These are phyloP conservation scores for Alligator sinensis DNA, from an alignment of 2,113 vertebrate genomes.

Conservation along the genomic window DNA sequence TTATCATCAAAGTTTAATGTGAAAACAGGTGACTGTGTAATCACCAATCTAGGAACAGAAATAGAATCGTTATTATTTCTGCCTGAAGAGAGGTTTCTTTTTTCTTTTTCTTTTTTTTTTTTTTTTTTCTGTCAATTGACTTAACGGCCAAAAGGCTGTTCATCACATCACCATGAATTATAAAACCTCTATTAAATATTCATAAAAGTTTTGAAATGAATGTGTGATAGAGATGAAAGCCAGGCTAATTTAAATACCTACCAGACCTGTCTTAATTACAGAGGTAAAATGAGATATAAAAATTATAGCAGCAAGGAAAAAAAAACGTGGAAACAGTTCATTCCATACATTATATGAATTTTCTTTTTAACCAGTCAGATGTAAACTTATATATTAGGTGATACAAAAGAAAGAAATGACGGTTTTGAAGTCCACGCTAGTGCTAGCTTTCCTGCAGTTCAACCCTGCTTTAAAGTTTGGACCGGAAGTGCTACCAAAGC, in stretches of 20 bases:
- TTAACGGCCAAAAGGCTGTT: conserved; percentile 87
- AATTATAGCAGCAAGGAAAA: conserved; percentile 78
- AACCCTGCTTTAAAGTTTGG: background rate
- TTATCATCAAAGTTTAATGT: conserved; percentile 90
- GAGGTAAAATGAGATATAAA: conserved; percentile 88
- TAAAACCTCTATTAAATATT: conserved; percentile 89
- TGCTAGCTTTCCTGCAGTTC: background rate
- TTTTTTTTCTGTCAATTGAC: conserved; percentile 82
- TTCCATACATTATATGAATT: conserved; percentile 72
- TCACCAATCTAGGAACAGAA: conserved; percentile 88
- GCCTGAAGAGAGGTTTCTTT: conserved; percentile 79
- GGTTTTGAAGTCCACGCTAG: background rate
- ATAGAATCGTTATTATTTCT: conserved; percentile 89
- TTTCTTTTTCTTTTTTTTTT: conserved; percentile 47
- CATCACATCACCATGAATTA: conserved; percentile 87
- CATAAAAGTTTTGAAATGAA: conserved; percentile 90
- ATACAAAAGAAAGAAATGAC: background rate
- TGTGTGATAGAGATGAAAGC: conserved; percentile 86
- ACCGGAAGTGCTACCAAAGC: background rate
- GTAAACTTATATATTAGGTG: conserved; percentile 36
- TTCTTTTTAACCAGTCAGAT: conserved; percentile 41
- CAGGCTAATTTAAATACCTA: conserved; percentile 88
- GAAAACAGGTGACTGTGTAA: conserved; percentile 90
- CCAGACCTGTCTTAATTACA: conserved; percentile 87
- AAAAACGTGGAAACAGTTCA: conserved; percentile 69